A percentile compares a stretch with the other conserved stretches of the same genome.
These are phyloP conservation scores for Bubalus kerabau DNA, from an alignment of 2,113 vertebrate species.

Conservation along the genomic window DNA sequence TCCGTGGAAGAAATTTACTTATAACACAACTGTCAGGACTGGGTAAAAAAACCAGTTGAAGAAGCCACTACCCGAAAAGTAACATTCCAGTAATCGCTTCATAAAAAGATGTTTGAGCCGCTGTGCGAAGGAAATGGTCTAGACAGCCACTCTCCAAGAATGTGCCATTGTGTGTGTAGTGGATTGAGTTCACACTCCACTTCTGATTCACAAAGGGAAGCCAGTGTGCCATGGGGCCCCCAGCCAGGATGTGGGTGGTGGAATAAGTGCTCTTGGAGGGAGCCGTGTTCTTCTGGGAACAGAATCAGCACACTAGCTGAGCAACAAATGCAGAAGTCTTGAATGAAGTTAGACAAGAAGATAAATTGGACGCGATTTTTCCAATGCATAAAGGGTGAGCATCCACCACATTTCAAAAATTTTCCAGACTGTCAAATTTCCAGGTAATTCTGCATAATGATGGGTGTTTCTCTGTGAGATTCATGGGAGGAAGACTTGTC, in stretches of 20 bases:
- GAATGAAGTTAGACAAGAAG: conserved; percentile 47
- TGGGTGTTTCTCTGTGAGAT: background rate
- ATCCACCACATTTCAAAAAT: background rate
- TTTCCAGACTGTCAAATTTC: conserved; percentile 33
- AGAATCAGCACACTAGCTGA: conserved; percentile 42
- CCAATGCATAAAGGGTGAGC: background rate
- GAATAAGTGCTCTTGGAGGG: conserved; percentile 16
- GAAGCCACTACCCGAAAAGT: conserved; percentile 11
- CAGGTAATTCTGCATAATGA: conserved; percentile 35
- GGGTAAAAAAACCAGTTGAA: conserved; percentile 17
- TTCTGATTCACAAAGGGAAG: conserved; percentile 49
- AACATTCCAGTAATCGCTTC: conserved; percentile 49
- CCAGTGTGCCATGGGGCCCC: conserved; percentile 26
- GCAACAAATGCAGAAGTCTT: conserved; percentile 20
- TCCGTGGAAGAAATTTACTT: background rate
- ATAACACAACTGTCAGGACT: background rate
- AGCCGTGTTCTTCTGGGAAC: conserved; percentile 37
- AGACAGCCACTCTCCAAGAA: conserved; percentile 72
- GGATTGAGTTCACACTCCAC: conserved; percentile 29
- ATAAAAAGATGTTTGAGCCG: conserved; percentile 65
- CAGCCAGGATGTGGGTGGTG: conserved; percentile 50
- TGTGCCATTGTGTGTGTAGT: conserved; percentile 34
- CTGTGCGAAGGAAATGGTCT: conserved; percentile 73
- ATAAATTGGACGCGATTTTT: conserved; percentile 29
- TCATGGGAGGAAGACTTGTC: background rate